Evolutionary conservation across 2,797 vertebrate species (phyloP), one percentile per base, ranked within the genome.

Genomic region (Eptatretus atami): DNA sequence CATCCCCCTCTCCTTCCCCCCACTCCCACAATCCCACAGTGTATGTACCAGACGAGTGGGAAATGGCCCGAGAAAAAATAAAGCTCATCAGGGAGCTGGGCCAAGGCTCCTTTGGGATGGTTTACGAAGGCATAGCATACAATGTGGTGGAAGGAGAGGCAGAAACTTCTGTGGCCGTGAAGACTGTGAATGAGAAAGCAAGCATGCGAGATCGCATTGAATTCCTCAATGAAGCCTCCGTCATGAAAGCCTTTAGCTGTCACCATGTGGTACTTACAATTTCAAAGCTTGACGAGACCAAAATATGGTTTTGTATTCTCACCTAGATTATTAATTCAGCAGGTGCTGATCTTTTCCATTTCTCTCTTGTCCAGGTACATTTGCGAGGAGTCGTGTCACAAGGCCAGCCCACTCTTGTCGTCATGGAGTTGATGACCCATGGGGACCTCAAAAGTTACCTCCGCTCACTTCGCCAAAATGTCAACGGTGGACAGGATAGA

Each of bases 371-470:
- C 2, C 69, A 96, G 90, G 90, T 98, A 3, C 83, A 88, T 61
- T 78, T 98, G 67, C 71, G 95, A 1, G 90, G 92, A 3, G 92
- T 98, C 65, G 92, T 98, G 15, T 98, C 90, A 11, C 94, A 86
- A 71, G 90, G 86, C 52, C 92, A 98, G 60, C 92, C 92, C 0
- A 83, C 86, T 0, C 74, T 98, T 66, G 92, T 98, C 6, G 81
- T 98, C 67, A 96, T 98, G 92, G 92, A 98, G 73, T 68, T 98
- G 66, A 98, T 98, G 92, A 83, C 82, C 19, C 85, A 96, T 0
- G 90, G 92, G 1, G 92, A 98, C 67, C 70, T 98, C 67, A 98
- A 98, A 69, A 98, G 85, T 70, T 88, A 87, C 72, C 75, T 98
- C 53, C 80, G 88, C 13, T 76, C 79, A n/a, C 75, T 95, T 68